phyloP scores from a whole-genome alignment of 2,797 vertebrate genomes.

The Chaetodon trifasciatus region DNA sequence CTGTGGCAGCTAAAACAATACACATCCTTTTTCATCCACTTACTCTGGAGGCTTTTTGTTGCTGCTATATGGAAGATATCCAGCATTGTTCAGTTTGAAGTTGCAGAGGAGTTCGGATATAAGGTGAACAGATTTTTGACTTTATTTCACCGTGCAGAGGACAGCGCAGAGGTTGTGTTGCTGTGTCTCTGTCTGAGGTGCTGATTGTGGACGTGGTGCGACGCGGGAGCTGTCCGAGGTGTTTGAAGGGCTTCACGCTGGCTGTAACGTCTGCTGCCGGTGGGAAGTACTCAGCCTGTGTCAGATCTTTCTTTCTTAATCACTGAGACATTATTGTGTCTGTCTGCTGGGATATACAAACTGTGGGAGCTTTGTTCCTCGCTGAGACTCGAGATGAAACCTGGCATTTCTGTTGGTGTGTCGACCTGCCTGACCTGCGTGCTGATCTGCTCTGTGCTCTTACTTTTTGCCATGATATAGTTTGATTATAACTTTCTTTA shows the following conservation, averaged over 20 bases:
- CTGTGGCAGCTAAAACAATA: conserved; percentile 14
- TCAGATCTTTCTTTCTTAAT: conserved; percentile 54
- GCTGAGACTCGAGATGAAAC: conserved; percentile 20
- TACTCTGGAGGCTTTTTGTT: neutral
- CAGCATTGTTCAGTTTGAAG: neutral
- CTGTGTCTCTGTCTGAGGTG: conserved; percentile 48
- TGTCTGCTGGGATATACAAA: conserved; percentile 30
- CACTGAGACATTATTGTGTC: conserved; percentile 38
- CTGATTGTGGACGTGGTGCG: conserved; percentile 38
- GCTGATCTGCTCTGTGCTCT: neutral
- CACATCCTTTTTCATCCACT: neutral
- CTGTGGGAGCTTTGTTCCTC: conserved; percentile 19
- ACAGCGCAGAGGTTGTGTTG: neutral
- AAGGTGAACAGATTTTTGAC: neutral
- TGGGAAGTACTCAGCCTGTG: conserved; percentile 33
- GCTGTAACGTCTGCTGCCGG: conserved; percentile 43
- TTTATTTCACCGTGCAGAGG: neutral
- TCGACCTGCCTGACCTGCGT: neutral
- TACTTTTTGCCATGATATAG: neutral
- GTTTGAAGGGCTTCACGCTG: conserved; percentile 54
- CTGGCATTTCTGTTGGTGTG: neutral
- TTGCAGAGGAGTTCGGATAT: neutral
- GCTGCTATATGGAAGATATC: neutral
- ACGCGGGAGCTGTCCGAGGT: conserved; percentile 53
- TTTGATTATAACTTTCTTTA: neutral